phyloP scores from a whole-genome alignment of 1,140 invertebrate genomes.

The Aphaenogaster rudis region DNA sequence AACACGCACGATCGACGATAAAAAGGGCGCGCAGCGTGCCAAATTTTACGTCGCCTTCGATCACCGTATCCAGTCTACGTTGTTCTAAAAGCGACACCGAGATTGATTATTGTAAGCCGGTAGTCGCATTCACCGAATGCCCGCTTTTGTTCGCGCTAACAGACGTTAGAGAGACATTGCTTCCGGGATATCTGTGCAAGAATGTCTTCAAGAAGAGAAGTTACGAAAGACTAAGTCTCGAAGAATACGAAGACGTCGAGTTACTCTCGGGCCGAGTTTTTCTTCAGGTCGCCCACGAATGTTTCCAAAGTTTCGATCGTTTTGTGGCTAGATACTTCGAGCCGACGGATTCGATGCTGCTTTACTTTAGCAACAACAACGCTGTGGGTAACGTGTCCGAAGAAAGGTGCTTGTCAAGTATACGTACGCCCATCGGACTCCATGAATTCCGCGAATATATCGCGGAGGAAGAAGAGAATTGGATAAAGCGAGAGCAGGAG shows the following conservation, averaged over 20 bases:
- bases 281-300: slow-evolving; percentile 81
- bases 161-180: slow-evolving; percentile 67
- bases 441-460: slow-evolving; percentile 88
- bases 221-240: slow-evolving; percentile 54
- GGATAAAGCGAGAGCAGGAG: slow-evolving; percentile 85
- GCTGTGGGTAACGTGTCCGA: slow-evolving; percentile 79
- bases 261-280: slow-evolving; percentile 68
- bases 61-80: not conserved
- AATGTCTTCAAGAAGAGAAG: slow-evolving; percentile 34
- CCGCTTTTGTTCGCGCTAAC: slow-evolving; percentile 63
- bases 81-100: slow-evolving; percentile 54
- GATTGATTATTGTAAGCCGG: slow-evolving; percentile 55
- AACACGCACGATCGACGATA: not conserved
- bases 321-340: slow-evolving; percentile 81
- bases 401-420: slow-evolving; percentile 82
- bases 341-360: slow-evolving; percentile 85
- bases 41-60: slow-evolving; percentile 9
- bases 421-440: slow-evolving; percentile 87
- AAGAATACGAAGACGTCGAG: slow-evolving; percentile 75
- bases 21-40: not conserved
- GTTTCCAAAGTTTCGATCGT: slow-evolving; percentile 85
- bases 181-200: slow-evolving; percentile 60
- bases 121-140: slow-evolving; percentile 35
- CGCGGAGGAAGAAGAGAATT: slow-evolving; percentile 85
- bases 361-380: slow-evolving; percentile 85